Percentiles rank a stretch among this genome's conserved stretches.
Conservation (phyloP, 30 jellyfish, hydroid and myxozoan species). For the Catostylus mosaicus region DNA sequence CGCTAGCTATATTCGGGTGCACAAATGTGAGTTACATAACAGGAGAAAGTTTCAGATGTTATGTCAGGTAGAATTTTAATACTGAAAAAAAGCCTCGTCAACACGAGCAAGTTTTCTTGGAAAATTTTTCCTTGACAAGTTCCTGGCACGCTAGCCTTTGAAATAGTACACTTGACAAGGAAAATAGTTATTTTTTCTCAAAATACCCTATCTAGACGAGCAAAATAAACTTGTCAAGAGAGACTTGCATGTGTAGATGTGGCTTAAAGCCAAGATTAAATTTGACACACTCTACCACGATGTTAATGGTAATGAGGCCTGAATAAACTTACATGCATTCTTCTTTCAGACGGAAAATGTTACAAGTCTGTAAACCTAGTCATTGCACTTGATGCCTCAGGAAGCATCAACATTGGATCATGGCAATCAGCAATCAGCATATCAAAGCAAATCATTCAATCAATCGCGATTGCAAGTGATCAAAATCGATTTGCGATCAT, state of each 20-base stretch:
- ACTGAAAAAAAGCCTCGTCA: no score
- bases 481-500: slow-evolving; percentile 43
- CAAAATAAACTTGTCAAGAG: neutral
- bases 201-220: neutral
- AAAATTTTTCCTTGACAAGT: no score
- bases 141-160: no score
- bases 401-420: slow-evolving; percentile 47
- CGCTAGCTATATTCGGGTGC: no score
- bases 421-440: slow-evolving; percentile 39
- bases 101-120: no score
- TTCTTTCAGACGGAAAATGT: slow-evolving; percentile 46
- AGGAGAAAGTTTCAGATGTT: no score
- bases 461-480: slow-evolving; percentile 6
- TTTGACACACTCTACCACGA: neutral
- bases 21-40: no score
- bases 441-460: slow-evolving; percentile 38
- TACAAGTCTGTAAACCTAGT: slow-evolving; percentile 30
- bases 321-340: no score
- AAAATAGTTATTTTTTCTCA: no score
- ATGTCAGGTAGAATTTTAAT: no score
- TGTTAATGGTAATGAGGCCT: neutral
- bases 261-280: neutral
- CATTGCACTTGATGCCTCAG: slow-evolving; percentile 62
- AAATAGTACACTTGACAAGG: no score
- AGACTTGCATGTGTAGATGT: neutral